Percentiles rank a stretch among this genome's conserved stretches.
These are phyloP conservation scores for Elmis aenea DNA, from an alignment of 2,888 invertebrate species.

Conservation along the genomic window DNA sequence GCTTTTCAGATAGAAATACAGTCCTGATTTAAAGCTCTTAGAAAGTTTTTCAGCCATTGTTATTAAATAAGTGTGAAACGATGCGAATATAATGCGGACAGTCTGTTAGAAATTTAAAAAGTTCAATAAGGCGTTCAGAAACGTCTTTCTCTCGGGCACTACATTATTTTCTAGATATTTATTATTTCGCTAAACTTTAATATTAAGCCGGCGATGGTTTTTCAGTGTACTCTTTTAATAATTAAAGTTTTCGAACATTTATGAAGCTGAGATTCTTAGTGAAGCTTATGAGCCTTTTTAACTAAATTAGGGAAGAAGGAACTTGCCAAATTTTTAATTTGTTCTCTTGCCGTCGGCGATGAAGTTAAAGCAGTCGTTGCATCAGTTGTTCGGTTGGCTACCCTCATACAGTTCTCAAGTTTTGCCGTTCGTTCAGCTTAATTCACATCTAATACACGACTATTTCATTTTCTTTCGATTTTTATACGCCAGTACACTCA, in stretches of 20 bases:
- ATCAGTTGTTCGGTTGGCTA: conserved; percentile 23
- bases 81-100: conserved; percentile 37
- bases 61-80: conserved; percentile 44
- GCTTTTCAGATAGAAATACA: conserved; percentile 3
- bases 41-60: conserved; percentile 34
- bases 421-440: no score
- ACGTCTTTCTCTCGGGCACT: conserved; percentile 6
- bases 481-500: no score
- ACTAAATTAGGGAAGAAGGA: conserved; percentile 16
- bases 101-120: conserved; percentile 32
- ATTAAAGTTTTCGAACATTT: no score
- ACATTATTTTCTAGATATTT: conserved; percentile 11
- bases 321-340: conserved; percentile 27
- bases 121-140: conserved; percentile 13
- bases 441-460: no score
- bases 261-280: no score
- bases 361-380: conserved; percentile 24
- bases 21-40: conserved; percentile 28
- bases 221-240: not conserved
- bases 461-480: no score
- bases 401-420: conserved; percentile 23
- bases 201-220: not conserved
- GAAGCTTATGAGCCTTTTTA: no score
- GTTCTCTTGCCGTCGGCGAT: conserved; percentile 19
- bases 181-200: conserved; percentile 7